phyloP scores from a whole-genome alignment of 2,113 vertebrate species.

The Bubo scandiacus region DNA sequence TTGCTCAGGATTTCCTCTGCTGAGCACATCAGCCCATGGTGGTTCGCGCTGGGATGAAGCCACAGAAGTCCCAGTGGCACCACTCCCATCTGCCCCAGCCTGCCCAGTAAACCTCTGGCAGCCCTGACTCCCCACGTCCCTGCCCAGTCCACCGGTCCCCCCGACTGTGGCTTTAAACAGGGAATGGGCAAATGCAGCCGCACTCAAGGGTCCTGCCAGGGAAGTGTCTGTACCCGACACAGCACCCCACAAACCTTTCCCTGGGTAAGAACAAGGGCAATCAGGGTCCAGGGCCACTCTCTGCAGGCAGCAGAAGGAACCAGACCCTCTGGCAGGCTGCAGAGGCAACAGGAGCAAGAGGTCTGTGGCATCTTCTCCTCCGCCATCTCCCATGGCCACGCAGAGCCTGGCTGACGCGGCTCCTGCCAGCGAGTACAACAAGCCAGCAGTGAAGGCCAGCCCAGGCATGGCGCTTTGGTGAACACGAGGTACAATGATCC shows the following conservation, averaged over 20 bases:
- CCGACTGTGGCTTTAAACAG: background rate
- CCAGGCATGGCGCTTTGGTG: background rate
- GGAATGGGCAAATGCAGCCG: background rate
- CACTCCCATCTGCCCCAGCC: background rate
- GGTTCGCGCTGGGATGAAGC: background rate
- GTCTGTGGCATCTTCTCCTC: background rate
- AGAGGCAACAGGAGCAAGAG: background rate
- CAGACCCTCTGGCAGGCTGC: background rate
- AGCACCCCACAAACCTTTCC: background rate
- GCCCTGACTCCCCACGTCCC: background rate
- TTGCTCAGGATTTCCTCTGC: background rate
- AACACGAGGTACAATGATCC: fast-evolving
- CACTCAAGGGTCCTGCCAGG: background rate
- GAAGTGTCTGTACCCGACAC: background rate
- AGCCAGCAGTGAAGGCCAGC: fast-evolving
- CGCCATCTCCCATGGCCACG: background rate
- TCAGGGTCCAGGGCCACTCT: background rate
- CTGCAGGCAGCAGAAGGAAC: background rate
- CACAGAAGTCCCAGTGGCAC: background rate
- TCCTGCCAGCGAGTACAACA: background rate
- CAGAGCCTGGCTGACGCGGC: background rate
- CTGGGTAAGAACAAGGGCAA: background rate
- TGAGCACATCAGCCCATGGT: background rate
- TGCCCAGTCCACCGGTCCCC: background rate
- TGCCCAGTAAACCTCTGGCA: background rate